These are phyloP conservation scores for Eleginops maclovinus DNA, from an alignment of 2,113 vertebrate genomes.

Conservation along the genomic window DNA sequence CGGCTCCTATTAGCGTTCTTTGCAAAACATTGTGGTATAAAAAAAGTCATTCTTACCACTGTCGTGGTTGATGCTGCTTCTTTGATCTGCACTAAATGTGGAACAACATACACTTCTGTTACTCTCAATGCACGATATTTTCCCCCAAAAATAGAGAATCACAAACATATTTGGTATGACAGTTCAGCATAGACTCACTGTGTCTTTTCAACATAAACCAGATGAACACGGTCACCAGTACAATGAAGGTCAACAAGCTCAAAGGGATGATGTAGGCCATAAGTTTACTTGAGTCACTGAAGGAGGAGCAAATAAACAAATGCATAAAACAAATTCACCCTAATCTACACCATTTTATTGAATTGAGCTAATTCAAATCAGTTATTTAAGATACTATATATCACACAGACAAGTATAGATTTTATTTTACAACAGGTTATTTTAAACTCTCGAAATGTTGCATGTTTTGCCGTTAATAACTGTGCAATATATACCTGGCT, in stretches of 20 bases:
- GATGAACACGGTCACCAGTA: conserved; percentile 9
- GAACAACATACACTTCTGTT: conserved; percentile 1
- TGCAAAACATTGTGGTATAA: not conserved
- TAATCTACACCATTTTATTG: too few relatives aligned
- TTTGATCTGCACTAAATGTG: conserved; percentile 12
- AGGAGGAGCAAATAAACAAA: not conserved
- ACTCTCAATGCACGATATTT: not conserved
- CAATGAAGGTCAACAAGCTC: conserved; percentile 33
- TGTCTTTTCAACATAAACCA: conserved; percentile 36
- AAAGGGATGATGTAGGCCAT: conserved; percentile 29
- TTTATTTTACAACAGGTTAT: too few relatives aligned
- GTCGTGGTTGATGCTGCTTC: not conserved
- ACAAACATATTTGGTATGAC: not conserved
- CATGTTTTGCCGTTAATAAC: too few relatives aligned
- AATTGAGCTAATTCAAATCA: too few relatives aligned
- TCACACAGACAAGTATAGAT: too few relatives aligned
- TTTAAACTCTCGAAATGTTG: too few relatives aligned
- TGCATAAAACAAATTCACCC: too few relatives aligned
- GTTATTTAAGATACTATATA: too few relatives aligned
- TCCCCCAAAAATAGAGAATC: not conserved
- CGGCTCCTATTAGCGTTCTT: not conserved
- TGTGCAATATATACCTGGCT: too few relatives aligned
- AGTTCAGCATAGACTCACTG: conserved; percentile 31
- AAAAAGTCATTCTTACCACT: conserved; percentile 14
- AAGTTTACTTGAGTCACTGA: not conserved